Base-by-base conservation (phyloP, 2,113 vertebrate genomes). In the Ameiurus melas region DNA sequence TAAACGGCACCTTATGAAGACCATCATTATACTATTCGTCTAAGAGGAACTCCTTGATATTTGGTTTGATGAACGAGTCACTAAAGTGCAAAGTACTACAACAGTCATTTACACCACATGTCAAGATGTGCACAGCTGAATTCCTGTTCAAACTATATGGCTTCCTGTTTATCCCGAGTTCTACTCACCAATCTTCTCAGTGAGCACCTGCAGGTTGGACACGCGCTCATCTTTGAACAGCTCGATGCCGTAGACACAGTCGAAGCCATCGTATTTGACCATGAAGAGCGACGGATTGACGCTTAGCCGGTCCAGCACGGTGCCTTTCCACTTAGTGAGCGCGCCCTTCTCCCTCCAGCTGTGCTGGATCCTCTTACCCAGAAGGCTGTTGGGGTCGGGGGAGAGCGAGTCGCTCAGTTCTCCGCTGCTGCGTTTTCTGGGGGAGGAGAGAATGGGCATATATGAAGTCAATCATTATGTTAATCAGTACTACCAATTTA, bases 241-340 rank as follows among this genome's bases (percentile, higher is more conserved):
- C 93, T 96, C 96, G 3, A 96, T 96, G 92, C 96, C 96, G 0
- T 96, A 96, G 88, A 96, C 94, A 2, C 96, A 96, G 57, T 96
- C 96, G 0, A 96, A 96, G 85, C 95, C 96, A 22, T 96, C 96
- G 55, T 96, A 96, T 90, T 96, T 96, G 78, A 96, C 95, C 96
- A 96, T 96, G 92, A 94, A 96, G 81, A 96, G 95, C 1, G 94
- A 95, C 58, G 68, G 93, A 92, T 96, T 96, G 80, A 96, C 94
- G 17, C 90, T 94, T 1, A 96, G 93, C 19, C 95, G 95, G 92
- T 96, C 96, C 90, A 96, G 91, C 3, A 96, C 96, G 0, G 96
- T 96, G 88, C 96, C 96, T 88, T 96, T 96, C 96, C 96, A 96
- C 90, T 95, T 95, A 87, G 96, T 96, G 78, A 96, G 92, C 0